Percentiles rank a stretch among this genome's conserved stretches.
phyloP scores from a whole-genome alignment of 1,140 invertebrate genomes.

The Pseudomyrmex dendroicus region DNA sequence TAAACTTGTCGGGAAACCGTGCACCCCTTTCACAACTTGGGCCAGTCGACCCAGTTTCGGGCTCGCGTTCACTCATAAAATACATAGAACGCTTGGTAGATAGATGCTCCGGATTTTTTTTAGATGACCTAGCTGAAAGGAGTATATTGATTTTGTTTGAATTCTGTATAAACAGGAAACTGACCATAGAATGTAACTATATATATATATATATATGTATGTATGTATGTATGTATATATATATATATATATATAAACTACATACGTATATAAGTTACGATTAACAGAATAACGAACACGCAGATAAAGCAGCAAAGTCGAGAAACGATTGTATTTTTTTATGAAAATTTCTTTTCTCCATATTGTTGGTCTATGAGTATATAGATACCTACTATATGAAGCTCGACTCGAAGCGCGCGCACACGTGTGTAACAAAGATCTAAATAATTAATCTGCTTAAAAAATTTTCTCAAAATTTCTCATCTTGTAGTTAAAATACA shows the following conservation, averaged over 20 bases:
- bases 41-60: constrained; percentile 77
- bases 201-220: background rate
- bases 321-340: background rate
- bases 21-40: constrained; percentile 75
- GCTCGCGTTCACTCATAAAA: constrained; percentile 56
- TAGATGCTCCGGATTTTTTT: constrained; percentile 50
- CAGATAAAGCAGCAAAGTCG: constrained; percentile 37
- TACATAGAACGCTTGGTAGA: constrained; percentile 68
- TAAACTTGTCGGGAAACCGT: constrained; percentile 75
- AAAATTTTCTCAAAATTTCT: background rate
- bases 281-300: background rate
- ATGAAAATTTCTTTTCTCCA: background rate
- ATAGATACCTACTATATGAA: too few species aligned
- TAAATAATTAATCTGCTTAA: background rate
- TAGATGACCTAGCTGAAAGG: constrained; percentile 29
- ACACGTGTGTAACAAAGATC: too few species aligned
- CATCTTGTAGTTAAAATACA: background rate
- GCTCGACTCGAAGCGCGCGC: too few species aligned
- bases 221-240: background rate
- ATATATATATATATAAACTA: background rate
- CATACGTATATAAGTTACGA: background rate
- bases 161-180: constrained; percentile 10
- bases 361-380: too few species aligned
- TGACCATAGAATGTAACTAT: background rate
- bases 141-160: constrained; percentile 37